Evolutionary conservation across 2,888 invertebrate genomes (phyloP), one percentile per base, ranked within the genome.

Genomic region (Augiades crinisus): DNA sequence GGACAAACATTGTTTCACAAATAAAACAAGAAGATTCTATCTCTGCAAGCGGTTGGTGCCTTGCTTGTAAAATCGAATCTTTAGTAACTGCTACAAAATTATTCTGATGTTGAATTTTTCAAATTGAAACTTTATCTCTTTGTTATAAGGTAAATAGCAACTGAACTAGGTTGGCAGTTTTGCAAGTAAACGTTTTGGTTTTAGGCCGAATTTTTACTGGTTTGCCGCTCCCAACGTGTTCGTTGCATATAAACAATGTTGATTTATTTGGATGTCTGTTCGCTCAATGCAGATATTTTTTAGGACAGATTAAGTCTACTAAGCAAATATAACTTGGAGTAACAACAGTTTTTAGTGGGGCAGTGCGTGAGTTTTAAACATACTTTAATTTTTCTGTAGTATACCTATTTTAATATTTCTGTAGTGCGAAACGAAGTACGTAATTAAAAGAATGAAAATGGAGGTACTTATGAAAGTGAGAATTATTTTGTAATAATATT

Each of bases 161-260:
- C 2, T 45, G n/a, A 34, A 37, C 13, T 44, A 64, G 49, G 36
- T 61, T 72, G 60, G 75, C 65, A 70, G 71, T 76, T 78, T 73
- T 77, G 72, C 75, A 68, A 76, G 78, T 72, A 76, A 81, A 82
- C 75, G 80, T 70, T 59, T 63, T 64, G 69, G 70, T 72, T 61
- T 61, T 62, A 67, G 63, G 64, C 72, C 67, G 73, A 82, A 81
- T 78, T 79, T 80, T 78, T 72, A 76, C 70, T 37, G 78, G 80
- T 69, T 71, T 68, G 67, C 68, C 63, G 65, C 65, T 64, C 60
- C 59, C 61, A 53, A 55, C 64, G 63, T 72, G 61, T 64, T 73
- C 78, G 73, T 69, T 58, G 68, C 65, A 78, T 75, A 76, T 72
- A 30, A 5, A 30, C n/a, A 78, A 68, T 66, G 68, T 65, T 76